Conservation (phyloP, 2,113 vertebrate genomes). For the Thinocorus orbignyianus region DNA sequence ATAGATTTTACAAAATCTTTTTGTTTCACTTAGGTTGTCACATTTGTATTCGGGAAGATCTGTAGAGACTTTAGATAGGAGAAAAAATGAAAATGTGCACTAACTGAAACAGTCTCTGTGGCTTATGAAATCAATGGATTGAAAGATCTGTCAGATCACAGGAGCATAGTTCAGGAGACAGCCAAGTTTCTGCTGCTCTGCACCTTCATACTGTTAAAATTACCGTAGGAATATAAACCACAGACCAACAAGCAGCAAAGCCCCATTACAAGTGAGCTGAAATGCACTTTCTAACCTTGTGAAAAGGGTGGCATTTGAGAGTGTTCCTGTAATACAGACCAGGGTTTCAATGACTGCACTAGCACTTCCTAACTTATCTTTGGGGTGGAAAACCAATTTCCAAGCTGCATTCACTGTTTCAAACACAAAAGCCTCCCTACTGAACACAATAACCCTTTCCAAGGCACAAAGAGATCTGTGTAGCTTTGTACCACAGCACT, state of each 20-base stretch:
- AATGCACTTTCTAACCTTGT: not conserved
- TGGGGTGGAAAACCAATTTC: not conserved
- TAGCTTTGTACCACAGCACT: not conserved
- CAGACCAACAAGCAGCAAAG: not conserved
- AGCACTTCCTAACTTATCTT: not conserved
- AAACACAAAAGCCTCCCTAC: not conserved
- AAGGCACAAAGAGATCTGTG: not conserved
- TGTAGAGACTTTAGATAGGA: not conserved
- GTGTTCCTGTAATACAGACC: not conserved
- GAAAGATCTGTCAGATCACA: not conserved
- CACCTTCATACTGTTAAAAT: not conserved
- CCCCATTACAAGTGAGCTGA: not conserved
- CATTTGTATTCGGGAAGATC: not conserved
- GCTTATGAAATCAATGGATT: not conserved
- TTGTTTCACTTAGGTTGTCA: not conserved
- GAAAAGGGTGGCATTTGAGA: not conserved
- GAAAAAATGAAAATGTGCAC: not conserved
- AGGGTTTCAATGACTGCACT: not conserved
- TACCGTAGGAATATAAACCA: not conserved
- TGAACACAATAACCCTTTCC: not conserved
- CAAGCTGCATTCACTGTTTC: not conserved
- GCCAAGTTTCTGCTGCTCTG: not conserved
- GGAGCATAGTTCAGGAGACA: not conserved
- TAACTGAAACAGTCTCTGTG: not conserved
- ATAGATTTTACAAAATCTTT: not conserved